Evolutionary conservation across 2,888 invertebrate species (phyloP).

Genomic region (Apodemia mormo): DNA sequence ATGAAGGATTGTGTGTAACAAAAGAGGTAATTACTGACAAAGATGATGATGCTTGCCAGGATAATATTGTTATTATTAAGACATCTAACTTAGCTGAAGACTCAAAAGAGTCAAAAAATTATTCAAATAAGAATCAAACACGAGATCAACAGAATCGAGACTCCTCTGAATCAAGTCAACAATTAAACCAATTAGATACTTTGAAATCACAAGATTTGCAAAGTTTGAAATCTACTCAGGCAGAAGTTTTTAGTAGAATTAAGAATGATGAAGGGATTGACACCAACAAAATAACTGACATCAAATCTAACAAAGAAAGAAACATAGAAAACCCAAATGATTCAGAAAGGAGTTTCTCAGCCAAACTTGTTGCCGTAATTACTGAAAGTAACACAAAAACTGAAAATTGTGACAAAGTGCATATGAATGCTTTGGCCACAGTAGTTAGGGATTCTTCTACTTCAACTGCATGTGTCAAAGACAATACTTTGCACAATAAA

Average conservation of each 20-base stretch:
- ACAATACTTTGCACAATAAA: background rate
- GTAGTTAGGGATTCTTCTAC: background rate
- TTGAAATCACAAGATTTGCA: background rate
- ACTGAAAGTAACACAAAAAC: background rate
- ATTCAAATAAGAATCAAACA: conserved; percentile 12
- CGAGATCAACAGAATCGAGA: background rate
- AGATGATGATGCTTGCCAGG: conserved; percentile 27
- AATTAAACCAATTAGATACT: background rate
- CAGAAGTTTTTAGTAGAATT: background rate
- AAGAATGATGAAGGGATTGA: background rate
- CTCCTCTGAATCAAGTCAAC: background rate
- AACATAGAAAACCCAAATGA: background rate
- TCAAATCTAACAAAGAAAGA: background rate
- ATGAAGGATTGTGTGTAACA: conserved; percentile 21
- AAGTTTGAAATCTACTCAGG: background rate
- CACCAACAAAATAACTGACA: conserved; percentile 3
- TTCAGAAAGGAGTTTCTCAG: background rate
- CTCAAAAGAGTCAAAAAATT: conserved; percentile 6
- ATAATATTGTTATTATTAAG: conserved; percentile 8
- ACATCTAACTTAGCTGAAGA: background rate
- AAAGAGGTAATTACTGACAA: conserved; percentile 23
- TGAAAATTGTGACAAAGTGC: background rate
- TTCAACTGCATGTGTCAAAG: background rate
- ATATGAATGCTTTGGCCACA: background rate
- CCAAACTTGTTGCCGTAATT: background rate